Evolutionary conservation across 2,113 vertebrate species (phyloP), one percentile per base, ranked within the genome.

Genomic region (Oryzias woworae): DNA sequence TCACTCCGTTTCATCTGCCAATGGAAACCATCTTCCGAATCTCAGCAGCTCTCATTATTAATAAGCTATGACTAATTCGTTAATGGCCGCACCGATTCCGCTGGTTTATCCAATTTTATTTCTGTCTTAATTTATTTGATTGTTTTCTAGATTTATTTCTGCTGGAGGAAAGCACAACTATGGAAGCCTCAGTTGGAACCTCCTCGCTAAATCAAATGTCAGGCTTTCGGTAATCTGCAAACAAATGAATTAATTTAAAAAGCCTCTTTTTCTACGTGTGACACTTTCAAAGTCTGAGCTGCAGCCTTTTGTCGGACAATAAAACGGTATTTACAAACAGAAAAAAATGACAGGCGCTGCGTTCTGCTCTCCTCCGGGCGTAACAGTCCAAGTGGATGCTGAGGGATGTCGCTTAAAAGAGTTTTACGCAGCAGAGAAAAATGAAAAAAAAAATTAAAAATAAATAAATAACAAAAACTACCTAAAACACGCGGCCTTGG

Each of bases 1-100:
- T 77, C 83, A 87, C 81, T 87, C 81, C 66, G 81, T 74, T 75
- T 88, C 83, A 88, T 90, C 84, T 87, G 83, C 83, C 85, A 87
- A 86, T 83, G 85, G 75, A 77, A 85, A 84, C 78, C 75, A 71
- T 74, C 75, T 81, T 71, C 69, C 67, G 76, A 81, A 85, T 80
- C 70, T 72, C 61, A 74, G 83, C 78, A 72, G 84, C 71, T 82
- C 81, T 86, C 83, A 80, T 83, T 81, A 77, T 83, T 78, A 75
- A 73, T 72, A 77, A 73, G 70, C 66, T 68, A 76, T 69, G 48
- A 83, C 75, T 81, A 73, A 85, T 87, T 84, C 68, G 75, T 60
- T 77, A 69, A 81, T 64, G 55, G 62, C 3, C 14, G 56, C 54
- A 14, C 51, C 23, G 62, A 71, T 73, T 70, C 26, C 36, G 31